Percentiles rank a stretch among this genome's conserved stretches.
Evolutionary conservation across 30 jellyfish, hydroid and myxozoan genomes (phyloP).

Genomic region (Hydractinia echinata): DNA sequence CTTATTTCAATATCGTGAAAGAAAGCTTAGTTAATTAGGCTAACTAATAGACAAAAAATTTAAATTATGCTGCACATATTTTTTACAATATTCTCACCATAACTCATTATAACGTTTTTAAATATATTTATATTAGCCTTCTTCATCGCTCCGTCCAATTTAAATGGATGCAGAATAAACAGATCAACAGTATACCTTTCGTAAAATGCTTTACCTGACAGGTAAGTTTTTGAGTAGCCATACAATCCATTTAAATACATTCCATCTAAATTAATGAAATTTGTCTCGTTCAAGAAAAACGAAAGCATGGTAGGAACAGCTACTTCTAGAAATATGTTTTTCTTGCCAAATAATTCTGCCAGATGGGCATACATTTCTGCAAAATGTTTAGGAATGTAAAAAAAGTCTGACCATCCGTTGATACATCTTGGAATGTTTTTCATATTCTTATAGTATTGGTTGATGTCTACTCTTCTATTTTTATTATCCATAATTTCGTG

Average conservation of each 20-base stretch:
- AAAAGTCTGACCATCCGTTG: slow-evolving; percentile 42
- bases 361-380: slow-evolving; percentile 27
- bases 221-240: slow-evolving; percentile 31
- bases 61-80: too few species aligned
- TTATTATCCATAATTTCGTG: slow-evolving; percentile 4
- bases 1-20: too few species aligned
- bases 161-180: not conserved
- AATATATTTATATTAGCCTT: not conserved
- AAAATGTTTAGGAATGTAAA: slow-evolving; percentile 43
- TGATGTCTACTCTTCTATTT: not conserved
- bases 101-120: not conserved
- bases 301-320: slow-evolving; percentile 47
- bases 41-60: too few species aligned
- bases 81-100: not conserved
- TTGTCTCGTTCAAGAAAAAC: slow-evolving; percentile 22
- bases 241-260: slow-evolving; percentile 25
- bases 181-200: not conserved
- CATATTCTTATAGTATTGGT: slow-evolving; percentile 10
- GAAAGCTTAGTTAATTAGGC: too few species aligned
- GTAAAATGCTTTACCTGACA: slow-evolving; percentile 3
- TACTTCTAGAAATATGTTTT: slow-evolving; percentile 44
- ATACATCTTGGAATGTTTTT: slow-evolving; percentile 29
- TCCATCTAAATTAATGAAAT: slow-evolving; percentile 32
- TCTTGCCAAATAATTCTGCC: slow-evolving; percentile 29
- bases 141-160: not conserved